Evolutionary conservation across 2,113 vertebrate species (phyloP).

Genomic region (Uropsilus gracilis): DNA sequence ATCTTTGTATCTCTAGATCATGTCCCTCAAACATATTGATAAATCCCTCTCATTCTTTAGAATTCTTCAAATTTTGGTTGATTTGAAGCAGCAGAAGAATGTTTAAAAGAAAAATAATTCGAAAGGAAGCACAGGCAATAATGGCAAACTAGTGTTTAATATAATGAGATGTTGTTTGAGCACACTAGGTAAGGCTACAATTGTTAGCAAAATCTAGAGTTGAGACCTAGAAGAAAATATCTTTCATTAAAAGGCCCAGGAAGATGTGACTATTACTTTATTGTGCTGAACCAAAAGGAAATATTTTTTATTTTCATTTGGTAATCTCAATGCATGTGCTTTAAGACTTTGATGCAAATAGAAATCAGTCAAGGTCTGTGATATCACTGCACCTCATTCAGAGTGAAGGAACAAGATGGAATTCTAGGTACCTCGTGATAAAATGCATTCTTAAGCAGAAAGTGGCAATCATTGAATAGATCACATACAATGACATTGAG

Average conservation of each 20-base stretch:
- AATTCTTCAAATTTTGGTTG: background rate
- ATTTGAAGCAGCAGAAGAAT: background rate
- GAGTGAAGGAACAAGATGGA: slow-evolving; percentile 72
- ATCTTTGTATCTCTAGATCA: background rate
- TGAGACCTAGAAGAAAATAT: background rate
- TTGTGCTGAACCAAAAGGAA: background rate
- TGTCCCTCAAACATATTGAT: background rate
- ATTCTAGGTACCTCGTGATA: slow-evolving; percentile 80
- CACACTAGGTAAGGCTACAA: background rate
- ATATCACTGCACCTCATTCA: slow-evolving; percentile 76
- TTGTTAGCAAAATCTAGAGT: background rate
- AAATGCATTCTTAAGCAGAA: slow-evolving; percentile 86
- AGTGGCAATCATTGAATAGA: slow-evolving; percentile 84
- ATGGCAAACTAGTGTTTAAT: background rate
- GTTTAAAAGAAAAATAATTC: background rate
- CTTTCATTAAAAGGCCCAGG: background rate
- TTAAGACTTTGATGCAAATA: background rate
- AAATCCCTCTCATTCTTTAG: background rate
- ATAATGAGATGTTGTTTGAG: background rate
- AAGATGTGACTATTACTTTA: background rate
- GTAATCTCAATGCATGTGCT: background rate
- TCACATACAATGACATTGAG: slow-evolving; percentile 86
- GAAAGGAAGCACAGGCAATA: background rate
- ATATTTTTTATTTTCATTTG: slow-evolving; percentile 1
- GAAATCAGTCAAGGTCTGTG: slow-evolving; percentile 74